These are phyloP conservation scores for Cephonodes hylas DNA, from an alignment of 2,888 invertebrate species.

Conservation along the genomic window DNA sequence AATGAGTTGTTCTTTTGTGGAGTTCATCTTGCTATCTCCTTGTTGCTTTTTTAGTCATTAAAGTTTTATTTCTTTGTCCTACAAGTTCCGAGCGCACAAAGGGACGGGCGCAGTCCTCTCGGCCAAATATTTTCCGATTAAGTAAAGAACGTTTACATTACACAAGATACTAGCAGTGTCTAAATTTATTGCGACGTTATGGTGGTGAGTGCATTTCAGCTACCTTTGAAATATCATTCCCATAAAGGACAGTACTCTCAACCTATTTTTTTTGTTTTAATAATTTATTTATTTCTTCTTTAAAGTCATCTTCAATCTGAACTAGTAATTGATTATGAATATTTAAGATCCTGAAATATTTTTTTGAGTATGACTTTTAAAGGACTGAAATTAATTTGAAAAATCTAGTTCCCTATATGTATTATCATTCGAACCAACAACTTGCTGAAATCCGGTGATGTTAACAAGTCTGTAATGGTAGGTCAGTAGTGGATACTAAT, in stretches of 20 bases:
- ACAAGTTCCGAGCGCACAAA: neutral
- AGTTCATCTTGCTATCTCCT: neutral
- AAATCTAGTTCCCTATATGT: no score
- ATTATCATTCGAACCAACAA: no score
- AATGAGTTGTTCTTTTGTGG: no score
- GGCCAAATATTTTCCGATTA: constrained; percentile 65
- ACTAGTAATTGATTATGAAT: no score
- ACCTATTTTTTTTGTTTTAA: neutral
- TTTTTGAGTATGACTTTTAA: no score
- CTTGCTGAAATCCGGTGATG: no score
- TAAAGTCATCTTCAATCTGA: neutral
- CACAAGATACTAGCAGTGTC: constrained; percentile 64
- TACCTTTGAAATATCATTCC: constrained; percentile 36
- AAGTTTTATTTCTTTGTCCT: neutral
- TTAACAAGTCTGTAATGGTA: no score
- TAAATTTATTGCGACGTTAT: constrained; percentile 69
- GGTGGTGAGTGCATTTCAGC: constrained; percentile 64
- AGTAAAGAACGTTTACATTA: constrained; percentile 65
- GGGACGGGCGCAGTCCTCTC: neutral
- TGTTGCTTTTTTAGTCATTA: neutral
- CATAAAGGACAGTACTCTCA: constrained; percentile 28
- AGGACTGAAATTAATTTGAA: no score
- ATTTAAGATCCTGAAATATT: no score
- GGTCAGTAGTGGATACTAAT: no score
- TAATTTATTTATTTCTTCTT: neutral